phyloP scores from a whole-genome alignment of 2,888 invertebrate genomes.

The Drosophila phalerata region DNA sequence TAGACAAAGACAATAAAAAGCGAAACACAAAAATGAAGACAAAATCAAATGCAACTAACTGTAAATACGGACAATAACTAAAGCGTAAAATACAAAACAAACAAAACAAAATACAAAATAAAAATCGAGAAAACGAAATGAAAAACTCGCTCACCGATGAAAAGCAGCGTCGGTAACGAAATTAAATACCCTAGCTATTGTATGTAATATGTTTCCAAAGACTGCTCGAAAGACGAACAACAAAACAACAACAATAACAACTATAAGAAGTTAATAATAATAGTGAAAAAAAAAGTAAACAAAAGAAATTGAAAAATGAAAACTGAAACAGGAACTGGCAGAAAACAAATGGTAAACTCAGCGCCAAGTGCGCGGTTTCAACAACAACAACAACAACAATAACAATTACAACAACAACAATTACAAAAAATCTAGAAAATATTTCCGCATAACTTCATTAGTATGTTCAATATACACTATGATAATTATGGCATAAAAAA shows the following conservation, averaged over 20 bases:
- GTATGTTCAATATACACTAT: slow-evolving; percentile 43
- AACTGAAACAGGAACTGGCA: slow-evolving; percentile 32
- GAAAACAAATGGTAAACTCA: slow-evolving; percentile 26
- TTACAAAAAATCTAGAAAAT: slow-evolving; percentile 39
- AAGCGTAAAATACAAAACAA: slow-evolving; percentile 14
- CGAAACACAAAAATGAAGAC: slow-evolving; percentile 9
- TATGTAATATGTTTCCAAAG: slow-evolving; percentile 63
- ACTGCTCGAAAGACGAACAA: slow-evolving; percentile 55
- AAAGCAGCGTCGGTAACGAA: slow-evolving; percentile 36
- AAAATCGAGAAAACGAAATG: background rate
- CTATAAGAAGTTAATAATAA: slow-evolving; percentile 10
- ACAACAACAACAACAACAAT: slow-evolving; percentile 24
- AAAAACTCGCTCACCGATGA: slow-evolving; percentile 40
- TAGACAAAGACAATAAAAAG: background rate
- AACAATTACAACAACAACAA: slow-evolving; percentile 20
- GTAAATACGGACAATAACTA: slow-evolving; percentile 74
- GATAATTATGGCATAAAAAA: slow-evolving; percentile 24
- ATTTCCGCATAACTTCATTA: slow-evolving; percentile 67
- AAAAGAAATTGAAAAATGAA: slow-evolving; percentile 17
- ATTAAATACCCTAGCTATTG: slow-evolving; percentile 27
- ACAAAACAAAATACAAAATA: background rate
- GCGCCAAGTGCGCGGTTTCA: slow-evolving; percentile 48
- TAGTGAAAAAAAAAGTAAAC: slow-evolving; percentile 13
- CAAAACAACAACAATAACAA: slow-evolving; percentile 26
- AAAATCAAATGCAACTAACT: slow-evolving; percentile 37